A percentile compares a stretch with the other conserved stretches of the same genome.
Evolutionary conservation across 1,140 invertebrate genomes (phyloP).

Genomic region (Drosophila santomea): DNA sequence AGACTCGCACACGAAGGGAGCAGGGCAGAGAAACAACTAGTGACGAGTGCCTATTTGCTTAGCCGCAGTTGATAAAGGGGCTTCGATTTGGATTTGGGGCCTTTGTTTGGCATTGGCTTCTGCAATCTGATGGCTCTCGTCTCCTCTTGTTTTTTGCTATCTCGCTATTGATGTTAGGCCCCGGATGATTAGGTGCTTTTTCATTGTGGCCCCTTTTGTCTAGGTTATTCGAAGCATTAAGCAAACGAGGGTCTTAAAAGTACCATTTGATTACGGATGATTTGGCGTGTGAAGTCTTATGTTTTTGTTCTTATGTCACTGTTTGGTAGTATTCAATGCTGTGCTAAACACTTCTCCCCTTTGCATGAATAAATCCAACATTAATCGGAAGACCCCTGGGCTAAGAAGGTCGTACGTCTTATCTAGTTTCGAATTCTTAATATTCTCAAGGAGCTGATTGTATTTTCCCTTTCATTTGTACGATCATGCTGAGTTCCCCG

Average conservation of each 20-base stretch:
- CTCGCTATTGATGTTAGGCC: neutral
- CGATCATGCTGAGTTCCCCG: neutral
- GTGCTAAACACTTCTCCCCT: neutral
- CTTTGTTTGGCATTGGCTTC: conserved; percentile 63
- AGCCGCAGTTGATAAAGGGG: conserved; percentile 47
- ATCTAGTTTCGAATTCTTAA: too few species aligned
- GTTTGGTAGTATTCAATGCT: conserved; percentile 4
- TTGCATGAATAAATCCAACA: neutral
- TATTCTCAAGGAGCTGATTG: too few species aligned
- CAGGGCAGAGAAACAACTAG: conserved; percentile 43
- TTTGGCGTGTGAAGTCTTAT: conserved; percentile 17
- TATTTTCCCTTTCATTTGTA: neutral
- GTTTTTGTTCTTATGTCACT: conserved; percentile 30
- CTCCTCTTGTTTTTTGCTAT: conserved; percentile 10
- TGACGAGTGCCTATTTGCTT: conserved; percentile 58
- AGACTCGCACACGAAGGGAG: conserved; percentile 31
- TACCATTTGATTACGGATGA: conserved; percentile 43
- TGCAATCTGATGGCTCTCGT: conserved; percentile 32
- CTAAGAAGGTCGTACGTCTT: neutral
- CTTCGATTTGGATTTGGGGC: conserved; percentile 52
- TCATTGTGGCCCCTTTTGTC: conserved; percentile 53
- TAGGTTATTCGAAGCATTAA: conserved; percentile 56
- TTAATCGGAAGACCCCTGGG: neutral
- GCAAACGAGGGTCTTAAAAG: conserved; percentile 29
- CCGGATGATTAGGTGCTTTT: conserved; percentile 58